Percentiles rank a stretch among this genome's conserved stretches.
phyloP scores from a whole-genome alignment of 2,113 vertebrate species.

The Mionectes macconnelli region DNA sequence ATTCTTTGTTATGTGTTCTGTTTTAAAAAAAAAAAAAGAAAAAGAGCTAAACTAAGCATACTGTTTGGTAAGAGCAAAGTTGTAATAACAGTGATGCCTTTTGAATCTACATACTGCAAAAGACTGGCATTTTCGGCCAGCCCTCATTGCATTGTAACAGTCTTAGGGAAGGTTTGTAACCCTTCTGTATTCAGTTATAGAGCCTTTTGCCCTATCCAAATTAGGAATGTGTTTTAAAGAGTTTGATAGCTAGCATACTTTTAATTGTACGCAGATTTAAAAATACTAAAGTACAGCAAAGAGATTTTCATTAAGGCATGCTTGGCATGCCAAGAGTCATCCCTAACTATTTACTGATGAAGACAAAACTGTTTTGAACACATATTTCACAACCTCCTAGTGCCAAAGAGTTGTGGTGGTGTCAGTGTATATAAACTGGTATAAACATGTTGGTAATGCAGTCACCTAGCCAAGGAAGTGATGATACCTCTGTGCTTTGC shows the following conservation, averaged over 20 bases:
- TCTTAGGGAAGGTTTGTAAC: background rate
- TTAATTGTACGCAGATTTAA: background rate
- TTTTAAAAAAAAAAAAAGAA: background rate
- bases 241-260: background rate
- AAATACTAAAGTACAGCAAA: background rate
- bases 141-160: background rate
- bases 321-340: background rate
- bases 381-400: accelerated
- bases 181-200: background rate
- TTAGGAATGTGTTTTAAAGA: background rate
- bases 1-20: background rate
- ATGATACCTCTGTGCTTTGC: background rate
- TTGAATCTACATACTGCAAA: background rate
- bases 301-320: background rate
- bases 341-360: background rate
- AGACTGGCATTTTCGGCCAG: background rate
- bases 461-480: background rate
- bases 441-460: background rate
- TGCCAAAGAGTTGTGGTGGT: background rate
- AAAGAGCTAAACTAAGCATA: background rate
- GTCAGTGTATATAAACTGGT: background rate
- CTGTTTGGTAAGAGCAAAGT: background rate
- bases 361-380: background rate
- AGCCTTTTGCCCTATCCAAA: background rate
- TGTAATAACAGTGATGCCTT: background rate